phyloP scores from a whole-genome alignment of 1,140 invertebrate genomes.

The Achatina immaculata region DNA sequence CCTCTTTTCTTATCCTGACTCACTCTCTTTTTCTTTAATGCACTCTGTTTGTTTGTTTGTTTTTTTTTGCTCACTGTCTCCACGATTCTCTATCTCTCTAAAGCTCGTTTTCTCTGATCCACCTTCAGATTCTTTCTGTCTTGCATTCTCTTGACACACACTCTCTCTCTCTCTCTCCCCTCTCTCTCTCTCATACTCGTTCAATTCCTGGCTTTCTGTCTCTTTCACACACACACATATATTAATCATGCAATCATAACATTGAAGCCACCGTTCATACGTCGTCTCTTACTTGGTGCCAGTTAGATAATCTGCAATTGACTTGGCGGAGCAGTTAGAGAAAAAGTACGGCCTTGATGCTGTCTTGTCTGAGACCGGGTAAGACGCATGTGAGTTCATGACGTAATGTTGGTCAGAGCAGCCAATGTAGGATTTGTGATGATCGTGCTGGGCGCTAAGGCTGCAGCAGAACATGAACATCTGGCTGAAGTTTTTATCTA shows the following conservation, averaged over 20 bases:
- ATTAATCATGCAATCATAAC: not conserved
- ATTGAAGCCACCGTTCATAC: too few species aligned
- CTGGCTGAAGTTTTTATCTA: too few species aligned
- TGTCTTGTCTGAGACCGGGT: not conserved
- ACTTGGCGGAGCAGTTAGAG: conserved; percentile 14
- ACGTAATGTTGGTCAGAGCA: conserved; percentile 3
- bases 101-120: too few species aligned
- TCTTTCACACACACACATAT: not conserved
- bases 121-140: not conserved
- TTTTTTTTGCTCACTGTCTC: too few species aligned
- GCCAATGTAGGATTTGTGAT: not conserved
- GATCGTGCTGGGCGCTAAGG: not conserved
- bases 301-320: not conserved
- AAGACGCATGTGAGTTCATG: not conserved
- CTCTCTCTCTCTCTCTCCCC: not conserved
- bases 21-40: too few species aligned
- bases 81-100: too few species aligned
- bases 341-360: not conserved
- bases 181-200: not conserved
- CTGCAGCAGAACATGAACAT: not conserved
- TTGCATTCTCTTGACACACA: not conserved
- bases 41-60: too few species aligned
- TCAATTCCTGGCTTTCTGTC: not conserved
- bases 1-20: too few species aligned
- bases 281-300: not conserved